Conservation (phyloP, 2,888 invertebrate species). For the Eudemis profundana region DNA sequence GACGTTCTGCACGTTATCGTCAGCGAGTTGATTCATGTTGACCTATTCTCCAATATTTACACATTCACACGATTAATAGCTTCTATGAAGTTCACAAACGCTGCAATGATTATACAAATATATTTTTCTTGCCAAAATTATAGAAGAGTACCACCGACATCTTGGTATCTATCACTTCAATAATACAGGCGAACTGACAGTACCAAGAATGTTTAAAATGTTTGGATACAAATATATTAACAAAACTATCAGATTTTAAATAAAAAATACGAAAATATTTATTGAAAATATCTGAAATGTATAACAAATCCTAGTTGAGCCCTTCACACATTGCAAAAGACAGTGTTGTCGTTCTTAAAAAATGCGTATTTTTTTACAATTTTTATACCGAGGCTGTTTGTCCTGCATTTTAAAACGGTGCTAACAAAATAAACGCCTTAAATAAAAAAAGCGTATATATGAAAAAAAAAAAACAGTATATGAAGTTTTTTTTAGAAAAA, state of each 20-base stretch:
- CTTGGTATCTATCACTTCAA: conserved; percentile 73
- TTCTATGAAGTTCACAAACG: conserved; percentile 66
- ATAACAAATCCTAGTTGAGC: conserved; percentile 59
- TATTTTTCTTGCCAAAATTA: conserved; percentile 79
- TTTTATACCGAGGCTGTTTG: not conserved
- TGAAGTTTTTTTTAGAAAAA: too few relatives aligned
- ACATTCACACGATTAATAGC: conserved; percentile 74
- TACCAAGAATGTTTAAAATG: conserved; percentile 54
- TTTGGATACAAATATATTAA: conserved; percentile 55
- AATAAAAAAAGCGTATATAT: not conserved
- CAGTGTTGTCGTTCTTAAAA: conserved; percentile 53
- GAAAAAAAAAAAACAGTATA: too few relatives aligned
- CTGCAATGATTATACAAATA: conserved; percentile 71
- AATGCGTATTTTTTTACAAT: not conserved
- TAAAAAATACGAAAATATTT: conserved; percentile 66
- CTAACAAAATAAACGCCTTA: not conserved
- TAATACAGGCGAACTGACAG: conserved; percentile 58
- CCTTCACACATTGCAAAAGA: conserved; percentile 81
- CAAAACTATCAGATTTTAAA: conserved; percentile 59
- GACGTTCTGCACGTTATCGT: conserved; percentile 73
- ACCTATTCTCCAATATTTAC: conserved; percentile 72
- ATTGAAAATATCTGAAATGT: conserved; percentile 65
- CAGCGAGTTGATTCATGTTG: conserved; percentile 78
- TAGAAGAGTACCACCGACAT: conserved; percentile 81
- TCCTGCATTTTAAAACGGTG: conserved; percentile 11